Conservation (phyloP, 2,797 vertebrate species). For the Spheniscus humboldti region DNA sequence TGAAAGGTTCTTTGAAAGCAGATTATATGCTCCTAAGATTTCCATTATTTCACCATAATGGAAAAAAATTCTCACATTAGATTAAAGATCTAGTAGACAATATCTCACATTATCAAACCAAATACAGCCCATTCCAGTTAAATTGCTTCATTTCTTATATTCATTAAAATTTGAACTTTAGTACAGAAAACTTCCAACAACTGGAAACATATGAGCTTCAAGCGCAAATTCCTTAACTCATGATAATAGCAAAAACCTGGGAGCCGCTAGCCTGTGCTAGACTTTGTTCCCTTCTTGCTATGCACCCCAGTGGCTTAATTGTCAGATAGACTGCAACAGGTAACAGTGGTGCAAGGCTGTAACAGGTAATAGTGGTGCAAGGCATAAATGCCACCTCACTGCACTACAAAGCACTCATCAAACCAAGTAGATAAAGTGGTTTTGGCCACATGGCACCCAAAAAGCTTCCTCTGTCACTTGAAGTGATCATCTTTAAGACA, state of each 20-base stretch:
- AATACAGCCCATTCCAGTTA: not conserved
- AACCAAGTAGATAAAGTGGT: not conserved
- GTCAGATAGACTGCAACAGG: not conserved
- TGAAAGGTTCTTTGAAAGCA: not conserved
- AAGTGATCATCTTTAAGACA: not conserved
- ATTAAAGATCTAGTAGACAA: not conserved
- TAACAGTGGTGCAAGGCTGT: not conserved
- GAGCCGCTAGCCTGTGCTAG: not conserved
- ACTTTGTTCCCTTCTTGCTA: not conserved
- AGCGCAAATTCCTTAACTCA: not conserved
- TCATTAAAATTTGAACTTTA: not conserved
- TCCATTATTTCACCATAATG: not conserved
- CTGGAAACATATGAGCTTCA: not conserved
- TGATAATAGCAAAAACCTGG: not conserved
- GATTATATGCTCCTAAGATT: not conserved
- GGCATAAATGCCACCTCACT: not conserved
- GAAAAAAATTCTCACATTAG: not conserved
- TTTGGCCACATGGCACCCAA: not conserved
- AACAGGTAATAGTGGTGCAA: not conserved
- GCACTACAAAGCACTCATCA: not conserved
- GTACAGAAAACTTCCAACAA: not conserved
- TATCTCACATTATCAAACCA: not conserved
- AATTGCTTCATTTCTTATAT: not conserved
- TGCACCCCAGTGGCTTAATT: not conserved
- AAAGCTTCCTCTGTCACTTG: not conserved